phyloP scores from a whole-genome alignment of 2,888 invertebrate genomes.

The Orthonychiurus folsomi region DNA sequence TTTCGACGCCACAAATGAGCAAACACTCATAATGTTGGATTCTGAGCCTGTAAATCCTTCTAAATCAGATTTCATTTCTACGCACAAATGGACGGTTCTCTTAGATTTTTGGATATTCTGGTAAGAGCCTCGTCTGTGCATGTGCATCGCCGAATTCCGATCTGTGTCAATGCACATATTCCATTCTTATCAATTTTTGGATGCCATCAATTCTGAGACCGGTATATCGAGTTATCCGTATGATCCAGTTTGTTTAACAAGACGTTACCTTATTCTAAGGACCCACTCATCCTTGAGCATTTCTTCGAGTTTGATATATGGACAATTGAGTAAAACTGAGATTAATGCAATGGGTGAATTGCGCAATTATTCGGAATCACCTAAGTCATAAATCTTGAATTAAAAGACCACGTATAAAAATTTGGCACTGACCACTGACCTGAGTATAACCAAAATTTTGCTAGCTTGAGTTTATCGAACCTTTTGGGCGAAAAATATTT shows the following conservation, averaged over 20 bases:
- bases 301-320: slow-evolving; percentile 82
- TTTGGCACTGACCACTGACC: not conserved
- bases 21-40: slow-evolving; percentile 76
- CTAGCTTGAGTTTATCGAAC: slow-evolving; percentile 46
- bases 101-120: slow-evolving; percentile 52
- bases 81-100: slow-evolving; percentile 69
- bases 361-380: slow-evolving; percentile 95
- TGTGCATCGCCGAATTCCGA: slow-evolving; percentile 23
- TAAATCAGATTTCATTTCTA: slow-evolving; percentile 74
- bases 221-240: too few relatives aligned
- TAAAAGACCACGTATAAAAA: not conserved
- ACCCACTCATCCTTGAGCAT: slow-evolving; percentile 86
- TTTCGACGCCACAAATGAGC: slow-evolving; percentile 86
- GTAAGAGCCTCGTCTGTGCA: slow-evolving; percentile 38
- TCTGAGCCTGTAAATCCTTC: slow-evolving; percentile 77
- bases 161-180: slow-evolving; percentile 6
- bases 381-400: slow-evolving; percentile 42
- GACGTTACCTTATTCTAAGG: slow-evolving; percentile 93
- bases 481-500: slow-evolving; percentile 96
- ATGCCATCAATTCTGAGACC: too few relatives aligned
- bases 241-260: too few relatives aligned
- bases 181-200: too few relatives aligned
- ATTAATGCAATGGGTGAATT: slow-evolving; percentile 89
- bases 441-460: not conserved
- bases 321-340: slow-evolving; percentile 86